Percentiles rank a stretch among this genome's conserved stretches.
phyloP scores from a whole-genome alignment of 1,140 invertebrate genomes.

The Bombus haemorrhoidalis region DNA sequence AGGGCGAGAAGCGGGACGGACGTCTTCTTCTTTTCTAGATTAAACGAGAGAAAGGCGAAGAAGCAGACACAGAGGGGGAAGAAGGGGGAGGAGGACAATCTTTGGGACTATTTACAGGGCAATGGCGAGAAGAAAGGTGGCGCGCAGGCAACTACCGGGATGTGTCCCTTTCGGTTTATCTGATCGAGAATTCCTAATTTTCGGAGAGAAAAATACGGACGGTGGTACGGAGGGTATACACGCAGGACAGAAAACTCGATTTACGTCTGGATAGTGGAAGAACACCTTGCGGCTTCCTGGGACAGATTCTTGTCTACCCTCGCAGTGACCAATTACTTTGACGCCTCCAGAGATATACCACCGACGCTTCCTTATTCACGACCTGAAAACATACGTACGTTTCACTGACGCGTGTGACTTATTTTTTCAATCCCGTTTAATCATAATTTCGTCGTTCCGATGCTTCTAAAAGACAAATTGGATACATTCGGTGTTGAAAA shows the following conservation, averaged over 20 bases:
- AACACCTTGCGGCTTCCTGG: constrained; percentile 48
- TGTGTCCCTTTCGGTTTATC: constrained; percentile 70
- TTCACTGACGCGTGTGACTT: background rate
- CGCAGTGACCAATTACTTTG: constrained; percentile 62
- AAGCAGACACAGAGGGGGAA: background rate
- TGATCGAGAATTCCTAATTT: constrained; percentile 77
- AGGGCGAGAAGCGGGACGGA: background rate
- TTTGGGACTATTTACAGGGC: constrained; percentile 71
- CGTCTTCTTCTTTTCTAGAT: constrained; percentile 41
- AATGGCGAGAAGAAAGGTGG: constrained; percentile 65
- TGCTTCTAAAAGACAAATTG: too few species aligned
- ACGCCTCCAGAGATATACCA: constrained; percentile 50
- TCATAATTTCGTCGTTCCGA: too few species aligned
- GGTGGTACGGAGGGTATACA: background rate
- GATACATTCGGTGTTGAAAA: too few species aligned
- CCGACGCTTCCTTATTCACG: constrained; percentile 16
- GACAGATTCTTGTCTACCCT: constrained; percentile 49
- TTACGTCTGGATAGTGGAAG: constrained; percentile 61
- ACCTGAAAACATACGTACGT: too few species aligned
- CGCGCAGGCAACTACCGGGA: constrained; percentile 43
- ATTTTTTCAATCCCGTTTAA: too few species aligned
- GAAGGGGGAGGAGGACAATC: constrained; percentile 50
- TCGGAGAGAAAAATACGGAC: constrained; percentile 36
- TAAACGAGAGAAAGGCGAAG: background rate
- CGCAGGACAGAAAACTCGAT: constrained; percentile 65